Conservation (phyloP, 2,888 invertebrate genomes). For the Erannis defoliaria region DNA sequence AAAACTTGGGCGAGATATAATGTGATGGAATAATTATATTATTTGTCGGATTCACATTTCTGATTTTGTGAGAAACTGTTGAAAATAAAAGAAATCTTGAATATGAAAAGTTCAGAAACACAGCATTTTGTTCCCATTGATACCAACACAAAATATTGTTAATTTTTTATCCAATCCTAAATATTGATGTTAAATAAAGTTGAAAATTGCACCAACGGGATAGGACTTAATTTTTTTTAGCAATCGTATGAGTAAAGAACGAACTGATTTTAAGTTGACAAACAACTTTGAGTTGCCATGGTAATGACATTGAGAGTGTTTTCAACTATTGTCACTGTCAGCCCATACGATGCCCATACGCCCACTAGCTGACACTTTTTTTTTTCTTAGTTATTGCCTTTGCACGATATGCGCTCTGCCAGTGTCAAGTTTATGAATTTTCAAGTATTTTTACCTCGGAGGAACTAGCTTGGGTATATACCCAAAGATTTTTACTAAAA, state of each 20-base stretch:
- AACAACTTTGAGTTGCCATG: constrained; percentile 59
- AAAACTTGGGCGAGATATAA: constrained; percentile 1
- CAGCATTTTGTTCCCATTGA: constrained; percentile 11
- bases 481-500: too few relatives aligned
- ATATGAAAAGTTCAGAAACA: constrained; percentile 23
- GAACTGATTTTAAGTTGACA: constrained; percentile 34
- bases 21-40: constrained; percentile 4
- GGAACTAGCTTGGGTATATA: too few relatives aligned
- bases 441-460: too few relatives aligned
- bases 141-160: neutral
- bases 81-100: constrained; percentile 6
- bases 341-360: too few relatives aligned
- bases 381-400: too few relatives aligned
- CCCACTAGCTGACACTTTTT: too few relatives aligned
- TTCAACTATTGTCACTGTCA: too few relatives aligned
- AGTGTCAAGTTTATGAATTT: too few relatives aligned
- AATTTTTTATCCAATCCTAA: neutral
- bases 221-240: neutral
- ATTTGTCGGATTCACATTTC: constrained; percentile 2
- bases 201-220: neutral
- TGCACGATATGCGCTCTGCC: too few relatives aligned
- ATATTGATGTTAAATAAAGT: neutral
- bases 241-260: neutral
- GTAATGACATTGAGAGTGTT: constrained; percentile 18
- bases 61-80: constrained; percentile 10